Evolutionary conservation across 2,797 vertebrate species (phyloP), one percentile per base, ranked within the genome.

Genomic region (Pipistrellus pipistrellus): DNA sequence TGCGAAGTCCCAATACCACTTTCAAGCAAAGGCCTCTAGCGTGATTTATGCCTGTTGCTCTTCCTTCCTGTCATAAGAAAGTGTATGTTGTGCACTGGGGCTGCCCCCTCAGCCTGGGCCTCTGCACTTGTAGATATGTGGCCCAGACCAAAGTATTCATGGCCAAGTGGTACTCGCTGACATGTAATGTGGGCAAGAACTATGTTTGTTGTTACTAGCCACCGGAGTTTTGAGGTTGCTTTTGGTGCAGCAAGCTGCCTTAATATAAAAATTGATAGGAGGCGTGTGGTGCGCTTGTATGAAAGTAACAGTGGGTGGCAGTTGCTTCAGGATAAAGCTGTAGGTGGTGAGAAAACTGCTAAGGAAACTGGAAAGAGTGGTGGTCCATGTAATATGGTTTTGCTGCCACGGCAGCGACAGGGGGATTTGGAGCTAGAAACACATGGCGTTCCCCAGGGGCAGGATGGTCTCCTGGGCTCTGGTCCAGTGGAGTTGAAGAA

Each of bases 181-280:
- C 41, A 0, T 10, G 18, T 6, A 14, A 32, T 2, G 0, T 48
- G 13, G 57, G 41, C 14, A 62, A 68, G 59, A 59, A 83, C 41
- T 30, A 9, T 78, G 64, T 55, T 71, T 35, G 32, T 14, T 55
- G 23, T 62, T 38, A 17, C 18, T 14, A 55, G 59, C 48, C 21
- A 20, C 38, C 55, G 51, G 14, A 55, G 8, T 44, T 81, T 41
- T 17, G n/a, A 41, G 32, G 18, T 17, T 80, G 57, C 2, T 66
- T 86, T 86, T 48, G 17, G 14, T 32, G n/a, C 14, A 84, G 76
- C n/a, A 38, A 73, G 57, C 17, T 12, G 55, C 57, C 30, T 81
- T 81, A 30, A 51, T 55, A 68, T 14, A 82, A 91, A 95, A 90
- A 53, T 64, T 90, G 35, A 14, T 62, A 9, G 20, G 48, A 88